These are phyloP conservation scores for Trachythela sp. DNA, from an alignment of 64 coral and sea anemone genomes.

Conservation along the genomic window DNA sequence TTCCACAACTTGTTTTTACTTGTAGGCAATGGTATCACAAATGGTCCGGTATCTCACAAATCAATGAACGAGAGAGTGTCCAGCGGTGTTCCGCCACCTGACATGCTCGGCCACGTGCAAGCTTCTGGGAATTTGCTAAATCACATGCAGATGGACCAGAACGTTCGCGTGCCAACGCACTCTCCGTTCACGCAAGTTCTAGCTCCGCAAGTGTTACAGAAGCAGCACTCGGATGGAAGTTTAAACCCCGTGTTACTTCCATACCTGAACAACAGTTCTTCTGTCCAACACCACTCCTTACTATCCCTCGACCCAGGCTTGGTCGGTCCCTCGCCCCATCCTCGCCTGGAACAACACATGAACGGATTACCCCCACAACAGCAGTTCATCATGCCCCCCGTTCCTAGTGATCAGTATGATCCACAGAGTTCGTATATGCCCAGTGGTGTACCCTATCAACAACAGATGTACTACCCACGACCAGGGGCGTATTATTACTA, in stretches of 20 bases:
- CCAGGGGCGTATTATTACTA: slow-evolving; percentile 18
- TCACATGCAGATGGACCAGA: not conserved
- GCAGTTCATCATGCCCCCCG: not conserved
- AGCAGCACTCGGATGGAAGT: not conserved
- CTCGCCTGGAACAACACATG: not conserved
- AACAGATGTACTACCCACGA: slow-evolving; percentile 6
- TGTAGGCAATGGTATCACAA: not conserved
- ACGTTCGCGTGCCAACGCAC: not conserved
- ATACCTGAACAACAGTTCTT: not conserved
- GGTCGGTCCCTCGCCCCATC: not conserved
- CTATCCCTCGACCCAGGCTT: not conserved
- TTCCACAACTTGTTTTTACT: not conserved
- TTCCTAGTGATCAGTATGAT: not conserved
- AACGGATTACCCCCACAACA: slow-evolving; percentile 4
- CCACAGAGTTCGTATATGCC: not conserved
- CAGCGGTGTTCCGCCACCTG: not conserved
- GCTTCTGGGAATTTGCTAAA: not conserved
- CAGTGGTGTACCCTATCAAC: not conserved
- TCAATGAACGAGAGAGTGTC: not conserved
- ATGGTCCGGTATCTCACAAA: not conserved
- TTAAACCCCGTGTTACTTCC: not conserved
- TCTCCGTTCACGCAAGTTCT: not conserved
- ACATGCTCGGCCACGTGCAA: not conserved
- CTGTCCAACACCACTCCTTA: not conserved
- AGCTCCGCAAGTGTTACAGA: not conserved